Conservation (phyloP, 2,797 vertebrate genomes). For the Threskiornis aethiopicus region DNA sequence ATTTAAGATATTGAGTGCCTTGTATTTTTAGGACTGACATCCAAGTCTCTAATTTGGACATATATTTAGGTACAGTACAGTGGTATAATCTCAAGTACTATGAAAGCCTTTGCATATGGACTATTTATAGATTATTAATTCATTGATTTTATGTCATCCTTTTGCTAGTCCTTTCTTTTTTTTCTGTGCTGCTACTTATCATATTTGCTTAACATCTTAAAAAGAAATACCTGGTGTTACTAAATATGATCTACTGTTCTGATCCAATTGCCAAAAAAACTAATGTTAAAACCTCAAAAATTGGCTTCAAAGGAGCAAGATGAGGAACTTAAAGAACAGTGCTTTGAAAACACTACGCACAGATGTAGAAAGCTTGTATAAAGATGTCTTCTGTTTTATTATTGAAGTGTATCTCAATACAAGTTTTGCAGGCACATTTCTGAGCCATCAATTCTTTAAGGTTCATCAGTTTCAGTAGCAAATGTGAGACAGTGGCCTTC, state of each 20-base stretch:
- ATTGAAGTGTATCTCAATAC: neutral
- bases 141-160: neutral
- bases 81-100: neutral
- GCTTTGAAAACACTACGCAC: neutral
- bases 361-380: neutral
- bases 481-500: neutral
- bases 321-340: neutral
- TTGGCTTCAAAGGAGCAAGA: neutral
- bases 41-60: neutral
- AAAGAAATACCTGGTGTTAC: neutral
- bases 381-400: neutral
- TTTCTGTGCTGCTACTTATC: neutral
- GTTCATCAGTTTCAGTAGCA: conserved; percentile 20
- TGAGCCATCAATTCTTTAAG: neutral
- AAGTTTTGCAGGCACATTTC: neutral
- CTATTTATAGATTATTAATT: neutral
- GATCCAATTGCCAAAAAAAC: neutral
- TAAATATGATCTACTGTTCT: neutral
- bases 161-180: neutral
- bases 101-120: neutral
- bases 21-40: neutral
- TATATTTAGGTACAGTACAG: neutral
- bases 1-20: neutral
- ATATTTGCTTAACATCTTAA: neutral
- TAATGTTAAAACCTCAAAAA: neutral